Evolutionary conservation across 1,140 invertebrate genomes (phyloP).

Genomic region (Eueides isabella): DNA sequence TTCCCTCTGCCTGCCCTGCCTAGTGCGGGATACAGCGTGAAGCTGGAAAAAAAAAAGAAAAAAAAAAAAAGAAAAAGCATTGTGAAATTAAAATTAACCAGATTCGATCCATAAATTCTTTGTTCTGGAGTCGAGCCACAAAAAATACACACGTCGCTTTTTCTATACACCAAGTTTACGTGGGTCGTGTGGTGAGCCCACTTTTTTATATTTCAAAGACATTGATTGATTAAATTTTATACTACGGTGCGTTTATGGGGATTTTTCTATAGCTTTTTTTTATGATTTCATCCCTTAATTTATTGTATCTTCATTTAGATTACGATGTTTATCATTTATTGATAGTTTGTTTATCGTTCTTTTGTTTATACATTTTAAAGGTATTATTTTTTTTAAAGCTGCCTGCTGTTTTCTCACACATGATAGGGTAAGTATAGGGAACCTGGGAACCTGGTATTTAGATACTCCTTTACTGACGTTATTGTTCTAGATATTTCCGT

Average conservation of each 20-base stretch:
- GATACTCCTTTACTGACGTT: too few relatives aligned
- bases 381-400: too few relatives aligned
- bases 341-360: background rate
- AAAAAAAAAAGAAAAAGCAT: background rate
- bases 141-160: conserved; percentile 70
- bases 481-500: too few relatives aligned
- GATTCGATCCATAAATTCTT: background rate
- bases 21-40: too few relatives aligned
- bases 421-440: too few relatives aligned
- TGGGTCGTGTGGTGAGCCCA: conserved; percentile 65
- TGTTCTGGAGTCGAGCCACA: conserved; percentile 44
- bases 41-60: too few relatives aligned
- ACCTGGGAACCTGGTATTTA: too few relatives aligned
- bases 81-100: background rate
- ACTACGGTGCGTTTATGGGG: conserved; percentile 65
- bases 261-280: conserved; percentile 73
- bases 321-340: conserved; percentile 46
- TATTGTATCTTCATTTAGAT: conserved; percentile 76
- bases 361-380: too few relatives aligned
- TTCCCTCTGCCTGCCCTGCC: too few relatives aligned
- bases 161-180: conserved; percentile 67
- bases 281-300: conserved; percentile 50
- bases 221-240: conserved; percentile 80
- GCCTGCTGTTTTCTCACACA: too few relatives aligned
- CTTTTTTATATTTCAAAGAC: conserved; percentile 76